Evolutionary conservation across 2,113 vertebrate genomes (phyloP), one percentile per base, ranked within the genome.

Genomic region (Setophaga kirtlandii): DNA sequence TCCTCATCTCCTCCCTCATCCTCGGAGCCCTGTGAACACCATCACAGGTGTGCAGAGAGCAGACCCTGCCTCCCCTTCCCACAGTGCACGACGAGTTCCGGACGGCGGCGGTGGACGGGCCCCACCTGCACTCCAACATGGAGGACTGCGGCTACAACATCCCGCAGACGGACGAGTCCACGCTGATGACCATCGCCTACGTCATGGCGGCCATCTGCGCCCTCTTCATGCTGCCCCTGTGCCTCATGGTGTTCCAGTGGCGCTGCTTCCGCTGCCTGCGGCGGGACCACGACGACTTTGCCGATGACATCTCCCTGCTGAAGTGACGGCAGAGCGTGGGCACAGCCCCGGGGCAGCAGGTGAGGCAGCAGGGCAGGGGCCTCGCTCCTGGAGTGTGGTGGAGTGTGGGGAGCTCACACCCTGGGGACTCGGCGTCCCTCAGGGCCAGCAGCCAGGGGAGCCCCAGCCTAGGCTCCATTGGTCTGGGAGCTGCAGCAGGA

Each of bases 181-280:
- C 99, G 2, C 98, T 99, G 41, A 99, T 99, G 99, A 99, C 99
- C 97, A 99, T 99, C 35, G 99, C 99, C 83, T 99, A 99, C 59
- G 98, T 99, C 89, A 99, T 99, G 99, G 99, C 99, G 0, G 99
- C 99, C 94, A 99, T 99, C 97, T 99, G 99, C 10, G 99, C 99
- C 22, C 99, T 99, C 91, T 99, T 99, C 98, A 99, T 99, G 99
- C 98, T 99, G 95, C 99, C 99, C 1, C 98, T 99, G 89, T 99
- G 99, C 98, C 98, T 99, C 97, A 99, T 99, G 99, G 98, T 99
- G 91, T 99, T 99, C 89, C 99, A 99, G 98, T 99, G 99, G 99
- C 99, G 99, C 95, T 99, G 99, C 68, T 98, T 98, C 60, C 99
- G 98, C 96, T 99, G 99, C 97, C 97, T 99, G 93, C 99, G 98